A percentile compares a stretch with the other conserved stretches of the same genome.
Conservation (phyloP, 1,140 invertebrate genomes). For the Aphis craccivora region DNA sequence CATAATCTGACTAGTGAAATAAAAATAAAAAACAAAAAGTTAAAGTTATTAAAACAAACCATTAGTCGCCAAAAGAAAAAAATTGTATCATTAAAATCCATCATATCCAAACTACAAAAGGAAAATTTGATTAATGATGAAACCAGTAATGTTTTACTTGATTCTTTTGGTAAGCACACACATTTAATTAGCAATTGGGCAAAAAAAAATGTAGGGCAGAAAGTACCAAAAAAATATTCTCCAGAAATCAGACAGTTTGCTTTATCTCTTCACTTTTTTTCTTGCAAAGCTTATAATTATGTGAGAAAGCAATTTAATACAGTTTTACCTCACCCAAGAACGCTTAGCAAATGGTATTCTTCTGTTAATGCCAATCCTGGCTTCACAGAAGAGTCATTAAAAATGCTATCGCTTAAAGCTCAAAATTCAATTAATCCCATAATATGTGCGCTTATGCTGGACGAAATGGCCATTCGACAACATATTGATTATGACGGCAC, state of each 20-base stretch:
- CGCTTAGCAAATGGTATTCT: slow-evolving; percentile 3
- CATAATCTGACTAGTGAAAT: background rate
- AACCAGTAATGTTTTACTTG: background rate
- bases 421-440: background rate
- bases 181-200: slow-evolving; percentile 3
- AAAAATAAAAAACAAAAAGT: background rate
- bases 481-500: background rate
- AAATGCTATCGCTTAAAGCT: background rate
- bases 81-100: background rate
- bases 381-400: background rate
- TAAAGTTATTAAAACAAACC: background rate
- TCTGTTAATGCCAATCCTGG: background rate
- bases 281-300: slow-evolving; percentile 25
- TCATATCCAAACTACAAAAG: background rate
- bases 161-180: slow-evolving; percentile 6
- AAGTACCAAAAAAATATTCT: background rate
- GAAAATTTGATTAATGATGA: background rate
- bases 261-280: slow-evolving; percentile 24
- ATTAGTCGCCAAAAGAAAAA: background rate
- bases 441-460: background rate
- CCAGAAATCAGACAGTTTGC: background rate
- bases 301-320: slow-evolving; percentile 10
- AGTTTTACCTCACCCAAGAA: background rate
- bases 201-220: background rate
- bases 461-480: slow-evolving; percentile 13